Conservation (phyloP, 1,140 invertebrate genomes). For the Kradibia gibbosae region DNA sequence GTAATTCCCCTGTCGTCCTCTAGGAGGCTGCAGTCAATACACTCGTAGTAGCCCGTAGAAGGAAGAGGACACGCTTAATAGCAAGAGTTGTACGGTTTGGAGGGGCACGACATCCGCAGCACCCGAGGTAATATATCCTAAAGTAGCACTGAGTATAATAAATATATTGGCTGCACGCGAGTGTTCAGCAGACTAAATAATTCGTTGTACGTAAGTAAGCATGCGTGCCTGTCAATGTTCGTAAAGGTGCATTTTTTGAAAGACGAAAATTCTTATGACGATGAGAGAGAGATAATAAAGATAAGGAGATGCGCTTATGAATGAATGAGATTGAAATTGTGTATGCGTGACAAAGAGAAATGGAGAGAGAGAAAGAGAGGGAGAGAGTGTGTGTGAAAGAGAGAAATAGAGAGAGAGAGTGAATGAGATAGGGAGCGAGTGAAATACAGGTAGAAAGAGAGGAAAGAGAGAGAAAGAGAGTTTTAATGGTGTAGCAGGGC, state of each 20-base stretch:
- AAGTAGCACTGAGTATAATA: neutral
- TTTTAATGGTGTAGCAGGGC: constrained; percentile 69
- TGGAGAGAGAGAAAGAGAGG: constrained; percentile 1
- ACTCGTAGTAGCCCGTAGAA: neutral
- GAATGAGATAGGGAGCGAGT: constrained; percentile 12
- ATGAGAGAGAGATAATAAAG: too few species aligned
- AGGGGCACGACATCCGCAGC: neutral
- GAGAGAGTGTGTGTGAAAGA: neutral
- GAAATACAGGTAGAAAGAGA: constrained; percentile 14
- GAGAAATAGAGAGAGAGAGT: neutral
- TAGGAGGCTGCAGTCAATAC: neutral
- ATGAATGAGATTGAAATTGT: neutral
- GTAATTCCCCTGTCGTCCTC: neutral
- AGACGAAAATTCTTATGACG: too few species aligned
- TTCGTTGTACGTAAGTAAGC: neutral
- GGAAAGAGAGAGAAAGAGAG: constrained; percentile 49
- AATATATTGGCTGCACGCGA: neutral
- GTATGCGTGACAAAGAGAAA: neutral
- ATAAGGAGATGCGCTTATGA: too few species aligned
- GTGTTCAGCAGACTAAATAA: neutral
- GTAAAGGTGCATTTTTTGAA: too few species aligned
- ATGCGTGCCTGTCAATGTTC: too few species aligned
- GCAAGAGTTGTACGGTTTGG: too few species aligned
- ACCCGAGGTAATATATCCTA: neutral
- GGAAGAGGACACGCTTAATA: neutral